Percentiles rank a stretch among this genome's conserved stretches.
These are phyloP conservation scores for Patella depressa DNA, from an alignment of 2,888 invertebrate genomes.

Conservation along the genomic window DNA sequence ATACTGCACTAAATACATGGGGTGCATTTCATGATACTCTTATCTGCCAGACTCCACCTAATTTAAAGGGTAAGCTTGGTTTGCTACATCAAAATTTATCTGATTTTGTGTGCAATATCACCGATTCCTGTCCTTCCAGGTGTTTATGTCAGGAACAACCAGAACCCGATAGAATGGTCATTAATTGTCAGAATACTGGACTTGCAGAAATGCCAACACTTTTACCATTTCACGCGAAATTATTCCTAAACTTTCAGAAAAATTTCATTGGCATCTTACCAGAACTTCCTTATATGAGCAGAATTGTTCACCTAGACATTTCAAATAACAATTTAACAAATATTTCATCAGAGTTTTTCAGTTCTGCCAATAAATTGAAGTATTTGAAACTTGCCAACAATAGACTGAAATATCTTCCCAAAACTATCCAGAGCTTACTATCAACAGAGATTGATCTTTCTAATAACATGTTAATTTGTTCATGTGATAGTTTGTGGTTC, in stretches of 20 bases:
- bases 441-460: not conserved
- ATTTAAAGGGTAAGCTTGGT: too few relatives aligned
- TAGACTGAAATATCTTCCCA: not conserved
- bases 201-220: not conserved
- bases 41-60: too few relatives aligned
- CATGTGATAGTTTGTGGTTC: not conserved
- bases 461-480: not conserved
- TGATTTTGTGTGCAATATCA: not conserved
- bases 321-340: not conserved
- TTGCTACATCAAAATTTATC: too few relatives aligned
- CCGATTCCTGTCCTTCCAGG: not conserved
- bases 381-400: not conserved
- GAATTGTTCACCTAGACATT: not conserved
- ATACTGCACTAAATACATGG: too few relatives aligned
- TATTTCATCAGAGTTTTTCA: not conserved
- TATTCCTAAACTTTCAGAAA: not conserved
- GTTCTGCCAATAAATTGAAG: not conserved
- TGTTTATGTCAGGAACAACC: slow-evolving; percentile 6
- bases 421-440: not conserved
- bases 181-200: not conserved
- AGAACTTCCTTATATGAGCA: not conserved
- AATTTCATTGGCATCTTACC: not conserved
- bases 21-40: too few relatives aligned
- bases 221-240: not conserved
- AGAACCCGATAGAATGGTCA: not conserved